A percentile compares a stretch with the other conserved stretches of the same genome.
Conservation (phyloP, 2,113 vertebrate genomes). For the Crypturellus undulatus region DNA sequence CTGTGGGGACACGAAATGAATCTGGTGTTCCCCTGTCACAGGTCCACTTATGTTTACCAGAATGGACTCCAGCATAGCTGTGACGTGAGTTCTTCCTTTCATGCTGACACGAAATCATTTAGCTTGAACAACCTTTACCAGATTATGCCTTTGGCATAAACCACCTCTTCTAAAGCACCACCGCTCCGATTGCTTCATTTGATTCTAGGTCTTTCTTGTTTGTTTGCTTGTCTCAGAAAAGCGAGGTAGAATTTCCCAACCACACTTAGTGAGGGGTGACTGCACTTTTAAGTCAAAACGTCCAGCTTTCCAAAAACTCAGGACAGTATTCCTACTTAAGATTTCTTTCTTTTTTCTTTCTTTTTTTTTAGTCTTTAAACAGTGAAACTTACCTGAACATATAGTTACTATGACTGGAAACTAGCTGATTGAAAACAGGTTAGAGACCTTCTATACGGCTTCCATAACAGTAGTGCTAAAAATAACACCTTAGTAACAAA, state of each 20-base stretch:
- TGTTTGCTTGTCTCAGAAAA: neutral
- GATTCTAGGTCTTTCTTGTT: neutral
- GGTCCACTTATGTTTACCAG: neutral
- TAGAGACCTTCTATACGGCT: neutral
- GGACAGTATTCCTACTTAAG: neutral
- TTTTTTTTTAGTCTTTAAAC: neutral
- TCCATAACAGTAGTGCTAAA: neutral
- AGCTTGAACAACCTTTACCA: fast-evolving
- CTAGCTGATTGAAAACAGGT: neutral
- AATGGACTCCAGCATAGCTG: neutral
- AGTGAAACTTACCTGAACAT: neutral
- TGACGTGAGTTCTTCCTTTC: neutral
- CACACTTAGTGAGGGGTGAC: neutral
- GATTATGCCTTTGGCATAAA: neutral
- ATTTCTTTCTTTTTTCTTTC: too few relatives aligned
- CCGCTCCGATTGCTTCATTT: neutral
- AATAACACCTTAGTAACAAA: neutral
- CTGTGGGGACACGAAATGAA: fast-evolving
- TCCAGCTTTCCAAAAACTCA: neutral
- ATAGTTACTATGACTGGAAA: neutral
- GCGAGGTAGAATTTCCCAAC: neutral
- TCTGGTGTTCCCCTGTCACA: neutral
- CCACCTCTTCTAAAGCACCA: fast-evolving
- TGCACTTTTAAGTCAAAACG: neutral
- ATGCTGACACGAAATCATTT: neutral